Base-by-base conservation (phyloP, 2,888 invertebrate genomes). In the Liposcelis brunnea region DNA sequence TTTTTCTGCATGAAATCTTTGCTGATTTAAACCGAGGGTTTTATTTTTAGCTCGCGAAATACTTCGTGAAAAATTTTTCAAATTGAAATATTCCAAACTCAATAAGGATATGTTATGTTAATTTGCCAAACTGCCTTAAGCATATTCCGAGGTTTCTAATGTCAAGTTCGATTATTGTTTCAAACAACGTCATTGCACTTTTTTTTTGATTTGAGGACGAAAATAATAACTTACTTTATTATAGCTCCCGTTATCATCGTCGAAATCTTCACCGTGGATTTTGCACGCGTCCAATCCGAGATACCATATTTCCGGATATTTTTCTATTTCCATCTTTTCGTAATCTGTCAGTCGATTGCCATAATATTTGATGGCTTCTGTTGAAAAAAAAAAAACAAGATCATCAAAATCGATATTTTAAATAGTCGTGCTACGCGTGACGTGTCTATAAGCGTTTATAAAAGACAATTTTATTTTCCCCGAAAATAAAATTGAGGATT, bases 261-360 rank as follows among this genome's bases (percentile, higher is more conserved):
- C 74, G 45, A 80, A 79, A 54, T 82, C 73, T 55, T 80, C 79
- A 15, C 83, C 86, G 57, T 82, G 80, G 54, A 89, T 80, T 66
- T 90, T 90, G 63, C 75, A 80, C 36, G 87, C 77, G 50, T 85
- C 80, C 56, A 89, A 66, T 0, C 90, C 90, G 53, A 93, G 73
- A 67, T 89, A 94, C 89, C 90, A 95, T 52, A 94, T 78, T 63
- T 94, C 90, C 7, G 87, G 82, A 64, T 87, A 94, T 55, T 87
- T 81, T 56, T 85, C 76, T 51, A 94, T 79, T 67, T 95, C 94
- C 54, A 77, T 78, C 58, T 83, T 74, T 67, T 95, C 94, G 72
- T 83, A 89, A 56, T 86, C 85, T 43, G 90, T 83, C 56, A 94
- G 70, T 55, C 82, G 74, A 52, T 80, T 80, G 49, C 85, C 78